Base-by-base conservation (phyloP, 2,113 vertebrate species). In the Pipra filicauda region DNA sequence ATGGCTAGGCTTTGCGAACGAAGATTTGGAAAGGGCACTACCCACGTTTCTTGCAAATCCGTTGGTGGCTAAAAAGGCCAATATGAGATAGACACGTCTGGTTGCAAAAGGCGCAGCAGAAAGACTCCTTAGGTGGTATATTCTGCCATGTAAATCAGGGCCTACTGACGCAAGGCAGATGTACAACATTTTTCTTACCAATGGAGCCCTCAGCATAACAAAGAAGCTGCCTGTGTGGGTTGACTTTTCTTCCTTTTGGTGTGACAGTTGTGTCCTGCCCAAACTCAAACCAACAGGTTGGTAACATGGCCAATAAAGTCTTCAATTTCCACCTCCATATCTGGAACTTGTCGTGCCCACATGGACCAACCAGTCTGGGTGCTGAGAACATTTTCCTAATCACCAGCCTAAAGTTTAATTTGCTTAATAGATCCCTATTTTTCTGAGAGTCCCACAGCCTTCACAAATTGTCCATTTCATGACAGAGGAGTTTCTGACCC, bases 291-390 rank as follows among this genome's bases (percentile, higher is more conserved):
- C 12, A 41, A 15, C 5, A 55, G 39, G 11, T 15, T 17, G 20
- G 10, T 31, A 43, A 26, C 0, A 0, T 0, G 2, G 15, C 24
- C 6, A 9, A 44, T 9, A 44, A 62, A 85, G n/a, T 37, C 31
- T 41, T 58, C 15, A 19, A 0, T 64, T 80, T 41, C 3, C 3
- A 31, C 18, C 11, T 31, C 59, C 3, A 2, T 39, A 6, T 31
- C 26, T 66, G 64, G 17, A 20, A 20, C 46, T 16, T 43, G 12
- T 24, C 2, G 4, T 46, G 15, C 18, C 22, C 24, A 16, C 7
- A 1, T 1, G 1, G 6, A 22, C 58, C 65, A 72, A 35, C 31
- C 17, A 44, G 20, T 33, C 15, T 27, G 1, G 0, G 41, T 33
- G 35, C 51, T 93, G 65, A 86, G 69, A 71, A 33, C 11, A 8